Base-by-base conservation (phyloP, 2,888 invertebrate species). In the Antheraea assamensis region DNA sequence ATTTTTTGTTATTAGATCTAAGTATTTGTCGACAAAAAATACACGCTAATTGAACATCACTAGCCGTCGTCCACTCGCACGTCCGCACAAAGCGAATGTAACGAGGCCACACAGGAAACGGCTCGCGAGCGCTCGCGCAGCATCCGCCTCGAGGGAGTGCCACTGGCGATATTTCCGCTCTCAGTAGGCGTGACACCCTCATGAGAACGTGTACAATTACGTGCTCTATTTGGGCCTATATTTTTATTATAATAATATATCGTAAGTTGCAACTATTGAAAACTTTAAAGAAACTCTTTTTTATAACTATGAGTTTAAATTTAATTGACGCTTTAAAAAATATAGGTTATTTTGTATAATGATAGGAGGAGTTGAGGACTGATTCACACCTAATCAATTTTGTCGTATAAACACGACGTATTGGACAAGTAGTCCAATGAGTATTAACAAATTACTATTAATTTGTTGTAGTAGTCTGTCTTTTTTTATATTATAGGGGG, bases 101-200 rank as follows among this genome's bases (percentile, higher is more conserved):
- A 91, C 89, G 89, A 92, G 90, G 88, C 76, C 88, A 82, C 83
- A 83, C 88, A 90, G 92, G 92, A 92, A 85, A 80, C 83, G 86
- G 83, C 79, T 81, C 83, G 85, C 83, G 83, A 84, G 82, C 86
- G 85, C 84, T 80, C 81, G 84, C 87, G 85, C 87, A 87, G 82
- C 84, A 78, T 85, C 85, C 87, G 83, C 78, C 80, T 80, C 80
- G 81, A 77, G 83, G 82, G 82, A 80, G 82, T 81, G 83, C 85
- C 84, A 85, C 83, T 80, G 85, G 84, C 86, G 88, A 88, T 89
- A 91, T 87, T 88, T 91, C 90, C 91, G 88, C 78, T 82, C 35
- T 35, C 55, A 68, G 52, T 72, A 71, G 55, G 35, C 55, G 64
- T 27, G 55, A 52, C 64, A 52, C 52, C 31, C 71, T 72, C 68